phyloP scores from a whole-genome alignment of 1,140 invertebrate species.

The Lordiphosa collinella region DNA sequence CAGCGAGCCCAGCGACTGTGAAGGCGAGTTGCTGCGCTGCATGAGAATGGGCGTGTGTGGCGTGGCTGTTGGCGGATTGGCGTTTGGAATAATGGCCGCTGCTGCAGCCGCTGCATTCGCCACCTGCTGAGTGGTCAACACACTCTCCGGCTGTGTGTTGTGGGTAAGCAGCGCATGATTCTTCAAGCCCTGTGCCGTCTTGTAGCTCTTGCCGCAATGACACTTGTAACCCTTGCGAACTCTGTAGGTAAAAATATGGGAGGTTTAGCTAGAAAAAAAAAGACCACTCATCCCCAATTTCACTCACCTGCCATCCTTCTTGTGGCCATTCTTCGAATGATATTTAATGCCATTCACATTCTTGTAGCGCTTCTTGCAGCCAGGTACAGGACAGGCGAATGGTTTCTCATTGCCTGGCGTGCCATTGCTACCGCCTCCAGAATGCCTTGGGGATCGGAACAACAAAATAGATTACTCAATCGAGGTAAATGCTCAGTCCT shows the following conservation, averaged over 20 bases:
- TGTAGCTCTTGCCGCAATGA: constrained; percentile 91
- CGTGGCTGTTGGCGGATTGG: constrained; percentile 25
- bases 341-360: constrained; percentile 94
- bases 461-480: neutral
- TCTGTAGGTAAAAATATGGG: constrained; percentile 79
- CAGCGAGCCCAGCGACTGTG: constrained; percentile 74
- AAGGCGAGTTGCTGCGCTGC: constrained; percentile 73
- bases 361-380: constrained; percentile 92
- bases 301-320: constrained; percentile 88
- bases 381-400: constrained; percentile 89
- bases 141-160: constrained; percentile 77
- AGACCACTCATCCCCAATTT: neutral
- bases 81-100: constrained; percentile 15
- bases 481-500: neutral
- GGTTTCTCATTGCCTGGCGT: constrained; percentile 85
- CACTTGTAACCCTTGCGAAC: constrained; percentile 89
- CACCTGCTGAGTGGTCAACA: constrained; percentile 58
- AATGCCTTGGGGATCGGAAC: constrained; percentile 54
- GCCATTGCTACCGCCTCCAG: constrained; percentile 74
- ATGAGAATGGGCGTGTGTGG: constrained; percentile 19
- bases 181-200: constrained; percentile 87
- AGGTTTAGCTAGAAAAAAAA: neutral
- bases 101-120: constrained; percentile 36
- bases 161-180: constrained; percentile 85
- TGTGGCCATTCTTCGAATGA: constrained; percentile 91